Evolutionary conservation across 2,797 vertebrate genomes (phyloP), one percentile per base, ranked within the genome.

Genomic region (Helostoma temminkii): DNA sequence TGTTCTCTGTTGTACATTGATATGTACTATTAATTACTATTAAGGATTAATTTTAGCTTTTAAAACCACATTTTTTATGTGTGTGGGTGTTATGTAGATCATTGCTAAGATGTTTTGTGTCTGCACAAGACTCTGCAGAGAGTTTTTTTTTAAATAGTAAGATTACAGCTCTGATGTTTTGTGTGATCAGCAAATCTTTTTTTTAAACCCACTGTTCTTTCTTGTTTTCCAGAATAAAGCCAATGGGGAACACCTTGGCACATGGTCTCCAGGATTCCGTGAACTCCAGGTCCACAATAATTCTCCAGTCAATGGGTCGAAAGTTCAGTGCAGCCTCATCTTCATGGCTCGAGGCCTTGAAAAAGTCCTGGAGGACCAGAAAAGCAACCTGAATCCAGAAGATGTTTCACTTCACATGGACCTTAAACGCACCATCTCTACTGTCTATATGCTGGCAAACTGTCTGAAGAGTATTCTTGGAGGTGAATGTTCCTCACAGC

Each of bases 181-280:
- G 41, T 6, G 5, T 22, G 2, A 32, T 47, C 9, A 55, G 12
- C 15, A 32, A 47, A n/a, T n/a, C n/a, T n/a, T n/a, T n/a, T n/a
- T n/a, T n/a, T n/a, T n/a, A n/a, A 15, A 9, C 0, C 9, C 18
- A 32, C 22, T 16, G 1, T 24, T 45, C 28, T 19, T 1, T 52
- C 18, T 46, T 54, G 6, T 74, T 7, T 66, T 66, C 1, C 65
- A 91, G 91, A 79, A 89, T 0, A 2, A 74, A 52, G 82, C 72
- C 49, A 92, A 91, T 3, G 90, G 90, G 21, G 30, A 63, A 3
- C 3, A 83, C 39, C 47, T 86, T 3, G 87, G 78, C 3, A 67
- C 37, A 1, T 91, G 84, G 85, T 0, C 19, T 2, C 75, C 76
- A 0, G 86, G 85, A 37, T 93, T 91, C 52, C 83, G 88, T 11